Evolutionary conservation across 30 jellyfish, hydroid and myxozoan genomes (phyloP).

Genomic region (Hydractinia echinata): DNA sequence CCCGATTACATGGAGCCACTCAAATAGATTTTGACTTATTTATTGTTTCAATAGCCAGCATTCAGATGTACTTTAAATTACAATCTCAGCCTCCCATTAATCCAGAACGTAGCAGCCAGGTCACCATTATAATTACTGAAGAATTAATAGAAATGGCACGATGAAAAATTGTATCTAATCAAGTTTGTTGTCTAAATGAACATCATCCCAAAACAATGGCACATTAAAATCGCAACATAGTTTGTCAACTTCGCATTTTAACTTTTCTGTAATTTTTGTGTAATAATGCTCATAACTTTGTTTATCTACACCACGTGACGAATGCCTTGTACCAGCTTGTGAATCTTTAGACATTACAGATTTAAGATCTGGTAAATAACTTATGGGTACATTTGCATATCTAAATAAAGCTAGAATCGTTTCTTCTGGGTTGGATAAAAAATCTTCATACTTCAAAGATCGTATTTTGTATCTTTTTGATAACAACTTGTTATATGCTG

Average conservation of each 20-base stretch:
- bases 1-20: no score
- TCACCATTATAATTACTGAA: no score
- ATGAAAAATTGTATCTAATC: no score
- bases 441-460: slow-evolving; percentile 1
- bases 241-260: background rate
- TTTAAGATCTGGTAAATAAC: slow-evolving; percentile 13
- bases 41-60: no score
- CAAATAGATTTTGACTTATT: no score
- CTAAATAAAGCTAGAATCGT: background rate
- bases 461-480: background rate
- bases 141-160: no score
- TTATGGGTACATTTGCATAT: background rate
- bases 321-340: slow-evolving; percentile 13
- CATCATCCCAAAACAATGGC: slow-evolving; percentile 16
- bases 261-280: background rate
- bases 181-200: background rate
- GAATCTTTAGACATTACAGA: slow-evolving; percentile 15
- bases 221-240: background rate
- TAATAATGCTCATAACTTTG: background rate
- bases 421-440: background rate
- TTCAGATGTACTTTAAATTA: no score
- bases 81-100: no score
- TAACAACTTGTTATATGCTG: slow-evolving; percentile 1
- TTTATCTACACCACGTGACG: background rate
- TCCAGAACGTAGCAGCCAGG: no score